Evolutionary conservation across 2,888 invertebrate species (phyloP), one percentile per base, ranked within the genome.

Genomic region (Napeogenes sylphis): DNA sequence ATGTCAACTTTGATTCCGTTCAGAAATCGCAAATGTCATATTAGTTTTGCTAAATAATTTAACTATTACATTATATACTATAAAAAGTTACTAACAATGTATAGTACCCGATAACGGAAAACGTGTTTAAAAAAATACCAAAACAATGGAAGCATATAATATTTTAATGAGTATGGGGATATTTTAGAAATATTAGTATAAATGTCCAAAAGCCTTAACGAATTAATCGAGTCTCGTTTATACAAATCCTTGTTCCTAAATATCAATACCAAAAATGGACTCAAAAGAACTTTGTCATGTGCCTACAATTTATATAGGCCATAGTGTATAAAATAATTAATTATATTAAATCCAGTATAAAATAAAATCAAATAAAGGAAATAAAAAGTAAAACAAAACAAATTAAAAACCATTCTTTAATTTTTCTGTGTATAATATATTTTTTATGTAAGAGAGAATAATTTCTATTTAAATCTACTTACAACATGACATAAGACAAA

Each of bases 341-440:
- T 56, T 53, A 70, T 32, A 63, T 56, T 63, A 65, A 66, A 61
- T 64, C 71, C 75, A 73, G 70, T 72, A 74, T 71, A 71, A 65
- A 66, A 77, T 72, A 66, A 63, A 73, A 72, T 63, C 59, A 75
- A 77, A 72, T 66, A 62, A 76, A 77, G 69, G 68, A 72, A 74
- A 76, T 73, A 55, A 75, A 78, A 81, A 77, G 73, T 69, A 76
- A 77, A 75, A 75, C 74, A 76, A 72, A 69, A 73, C 57, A 77
- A 77, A 79, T 77, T 71, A 76, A 82, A 84, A 88, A 85, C 84
- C 84, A 85, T 84, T 83, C 79, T 85, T 90, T 90, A 87, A 87
- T 88, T 85, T 47, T 85, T 85, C 83, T 86, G 83, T 84, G 84
- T 77, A 88, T 86, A 87, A 81, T 80, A 82, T 82, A 84, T 82